A percentile compares a stretch with the other conserved stretches of the same genome.
Conservation (phyloP, 2,888 invertebrate genomes). For the Tachina grossa region DNA sequence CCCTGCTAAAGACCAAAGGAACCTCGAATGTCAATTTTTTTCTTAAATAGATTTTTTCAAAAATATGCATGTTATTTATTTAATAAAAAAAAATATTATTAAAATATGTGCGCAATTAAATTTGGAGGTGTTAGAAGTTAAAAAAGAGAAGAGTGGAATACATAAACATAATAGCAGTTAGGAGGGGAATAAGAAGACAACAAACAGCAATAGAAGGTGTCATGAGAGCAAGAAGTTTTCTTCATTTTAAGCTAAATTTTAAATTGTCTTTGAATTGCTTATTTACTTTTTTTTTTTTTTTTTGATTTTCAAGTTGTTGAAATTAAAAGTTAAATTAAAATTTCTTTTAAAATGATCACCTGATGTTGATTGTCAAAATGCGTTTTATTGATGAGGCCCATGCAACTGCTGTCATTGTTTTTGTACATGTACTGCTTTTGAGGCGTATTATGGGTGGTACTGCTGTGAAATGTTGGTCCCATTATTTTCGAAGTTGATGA, state of each 20-base stretch:
- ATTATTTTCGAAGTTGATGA: slow-evolving; percentile 69
- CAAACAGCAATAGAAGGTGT: slow-evolving; percentile 24
- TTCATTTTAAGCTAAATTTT: slow-evolving; percentile 19
- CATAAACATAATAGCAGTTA: slow-evolving; percentile 60
- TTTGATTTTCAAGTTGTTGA: slow-evolving; percentile 26
- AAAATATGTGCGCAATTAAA: slow-evolving; percentile 23
- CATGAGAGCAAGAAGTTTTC: slow-evolving; percentile 44
- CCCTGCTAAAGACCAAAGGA: slow-evolving; percentile 29
- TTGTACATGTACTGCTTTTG: slow-evolving; percentile 67
- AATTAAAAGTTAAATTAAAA: slow-evolving; percentile 41
- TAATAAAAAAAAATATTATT: slow-evolving; percentile 13
- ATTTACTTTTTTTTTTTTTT: slow-evolving; percentile 18
- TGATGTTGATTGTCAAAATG: slow-evolving; percentile 79
- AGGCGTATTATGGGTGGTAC: slow-evolving; percentile 70
- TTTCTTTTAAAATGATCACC: slow-evolving; percentile 75
- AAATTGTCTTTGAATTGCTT: slow-evolving; percentile 18
- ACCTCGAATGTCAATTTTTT: slow-evolving; percentile 81
- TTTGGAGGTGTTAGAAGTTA: slow-evolving; percentile 23
- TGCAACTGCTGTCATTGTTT: slow-evolving; percentile 66
- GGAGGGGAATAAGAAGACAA: slow-evolving; percentile 44
- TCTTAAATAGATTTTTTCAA: slow-evolving; percentile 20
- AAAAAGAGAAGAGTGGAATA: slow-evolving; percentile 1
- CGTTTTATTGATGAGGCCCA: slow-evolving; percentile 60
- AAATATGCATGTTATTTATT: not conserved
- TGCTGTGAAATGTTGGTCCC: slow-evolving; percentile 69